A percentile compares a stretch with the other conserved stretches of the same genome.
Conservation (phyloP, 2,797 vertebrate genomes). For the Nyctibius grandis region DNA sequence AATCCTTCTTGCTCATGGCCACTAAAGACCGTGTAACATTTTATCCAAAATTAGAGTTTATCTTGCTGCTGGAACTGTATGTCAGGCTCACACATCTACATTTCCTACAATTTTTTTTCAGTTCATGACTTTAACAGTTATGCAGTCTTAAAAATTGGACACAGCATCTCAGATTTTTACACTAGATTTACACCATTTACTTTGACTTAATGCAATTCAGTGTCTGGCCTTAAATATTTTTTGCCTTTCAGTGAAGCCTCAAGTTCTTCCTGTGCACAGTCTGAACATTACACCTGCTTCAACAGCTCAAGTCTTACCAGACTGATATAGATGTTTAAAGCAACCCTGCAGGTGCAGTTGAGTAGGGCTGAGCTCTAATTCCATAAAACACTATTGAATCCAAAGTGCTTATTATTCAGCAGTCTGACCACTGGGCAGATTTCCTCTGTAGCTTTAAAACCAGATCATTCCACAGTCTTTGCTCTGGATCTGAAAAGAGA, state of each 20-base stretch:
- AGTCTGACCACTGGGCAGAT: neutral
- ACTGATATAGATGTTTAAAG: neutral
- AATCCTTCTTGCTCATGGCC: neutral
- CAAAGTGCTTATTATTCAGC: slow-evolving; percentile 5
- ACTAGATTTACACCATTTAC: neutral
- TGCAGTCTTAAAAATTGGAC: neutral
- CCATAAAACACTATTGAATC: slow-evolving; percentile 8
- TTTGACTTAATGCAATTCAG: neutral
- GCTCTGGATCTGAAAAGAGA: slow-evolving; percentile 15
- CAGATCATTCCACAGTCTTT: neutral
- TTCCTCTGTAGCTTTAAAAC: slow-evolving; percentile 12
- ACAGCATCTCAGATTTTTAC: neutral
- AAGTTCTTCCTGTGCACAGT: neutral
- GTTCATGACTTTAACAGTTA: neutral
- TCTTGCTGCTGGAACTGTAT: neutral
- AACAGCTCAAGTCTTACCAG: slow-evolving; percentile 16
- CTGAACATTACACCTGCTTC: neutral
- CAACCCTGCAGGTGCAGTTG: neutral
- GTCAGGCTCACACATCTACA: neutral
- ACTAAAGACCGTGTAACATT: neutral
- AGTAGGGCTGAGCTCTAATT: neutral
- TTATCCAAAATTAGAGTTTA: neutral
- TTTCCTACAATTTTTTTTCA: neutral
- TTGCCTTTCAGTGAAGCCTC: neutral
- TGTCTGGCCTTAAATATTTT: neutral